Conservation (phyloP, 1,140 invertebrate species). For the Elymnias hypermnestra region DNA sequence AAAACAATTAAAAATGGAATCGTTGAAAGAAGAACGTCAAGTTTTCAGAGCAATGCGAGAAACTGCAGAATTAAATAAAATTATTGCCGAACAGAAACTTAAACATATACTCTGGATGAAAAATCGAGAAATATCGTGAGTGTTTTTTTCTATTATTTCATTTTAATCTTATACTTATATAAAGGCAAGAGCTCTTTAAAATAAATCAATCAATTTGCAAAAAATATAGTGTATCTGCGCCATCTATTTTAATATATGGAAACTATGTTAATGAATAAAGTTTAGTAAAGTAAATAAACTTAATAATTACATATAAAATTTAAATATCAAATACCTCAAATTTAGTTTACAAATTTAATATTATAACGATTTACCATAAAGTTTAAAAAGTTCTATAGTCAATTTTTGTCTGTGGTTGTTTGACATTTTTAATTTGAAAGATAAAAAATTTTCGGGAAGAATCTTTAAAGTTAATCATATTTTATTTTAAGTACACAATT, state of each 20-base stretch:
- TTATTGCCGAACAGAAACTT: constrained; percentile 66
- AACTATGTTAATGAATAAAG: not conserved
- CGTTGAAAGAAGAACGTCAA: constrained; percentile 60
- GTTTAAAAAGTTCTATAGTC: too few species aligned
- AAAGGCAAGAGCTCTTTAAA: too few species aligned
- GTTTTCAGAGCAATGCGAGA: constrained; percentile 64
- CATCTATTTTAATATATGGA: constrained; percentile 8
- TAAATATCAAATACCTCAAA: too few species aligned
- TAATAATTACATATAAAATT: too few species aligned
- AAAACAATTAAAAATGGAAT: constrained; percentile 59
- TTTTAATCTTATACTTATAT: too few species aligned
- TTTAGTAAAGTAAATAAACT: too few species aligned
- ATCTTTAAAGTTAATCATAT: constrained; percentile 11
- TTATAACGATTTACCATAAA: too few species aligned
- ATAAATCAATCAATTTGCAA: too few species aligned
- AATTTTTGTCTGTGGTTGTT: too few species aligned
- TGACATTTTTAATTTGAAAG: constrained; percentile 25
- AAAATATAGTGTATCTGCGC: not conserved
- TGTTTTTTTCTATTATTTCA: too few species aligned
- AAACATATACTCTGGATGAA: constrained; percentile 65
- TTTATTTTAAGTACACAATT: constrained; percentile 15
- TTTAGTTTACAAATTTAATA: too few species aligned
- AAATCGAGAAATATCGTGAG: constrained; percentile 61
- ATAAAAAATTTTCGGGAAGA: constrained; percentile 13
- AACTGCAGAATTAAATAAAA: constrained; percentile 69